A percentile compares a stretch with the other conserved stretches of the same genome.
Conservation (phyloP, 2,888 invertebrate genomes). For the Spatulosminthurus flaviceps region DNA sequence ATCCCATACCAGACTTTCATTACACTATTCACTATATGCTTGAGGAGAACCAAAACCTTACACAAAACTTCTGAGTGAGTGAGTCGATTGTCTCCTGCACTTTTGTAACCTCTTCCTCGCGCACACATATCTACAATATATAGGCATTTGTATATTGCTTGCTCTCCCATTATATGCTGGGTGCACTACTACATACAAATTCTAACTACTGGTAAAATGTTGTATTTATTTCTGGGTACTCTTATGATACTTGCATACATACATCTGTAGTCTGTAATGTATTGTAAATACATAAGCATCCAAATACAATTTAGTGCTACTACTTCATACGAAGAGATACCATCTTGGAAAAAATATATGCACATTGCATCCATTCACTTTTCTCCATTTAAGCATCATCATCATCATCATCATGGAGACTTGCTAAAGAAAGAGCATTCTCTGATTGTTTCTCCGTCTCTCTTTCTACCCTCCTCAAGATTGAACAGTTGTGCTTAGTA, state of each 20-base stretch:
- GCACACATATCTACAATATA: no score
- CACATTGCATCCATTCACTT: constrained; percentile 36
- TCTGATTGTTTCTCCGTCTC: neutral
- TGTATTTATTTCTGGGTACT: no score
- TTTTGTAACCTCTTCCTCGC: no score
- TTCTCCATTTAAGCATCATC: constrained; percentile 13
- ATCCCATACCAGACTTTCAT: constrained; percentile 30
- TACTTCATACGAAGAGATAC: constrained; percentile 18
- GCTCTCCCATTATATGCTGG: no score
- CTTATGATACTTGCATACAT: no score
- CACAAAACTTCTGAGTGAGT: neutral
- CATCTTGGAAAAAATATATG: constrained; percentile 7
- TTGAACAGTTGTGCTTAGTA: no score
- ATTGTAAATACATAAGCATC: neutral
- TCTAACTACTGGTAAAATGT: neutral
- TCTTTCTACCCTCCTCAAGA: neutral
- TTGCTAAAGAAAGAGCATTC: no score
- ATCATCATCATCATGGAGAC: no score
- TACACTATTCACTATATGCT: neutral
- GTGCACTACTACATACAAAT: no score
- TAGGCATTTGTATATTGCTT: no score
- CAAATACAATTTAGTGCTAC: neutral
- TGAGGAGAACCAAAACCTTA: neutral
- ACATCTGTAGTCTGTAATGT: no score
- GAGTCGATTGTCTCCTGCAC: constrained; percentile 27